Percentiles rank a stretch among this genome's conserved stretches.
Conservation (phyloP, 2,888 invertebrate species). For the Clusia tigrina region DNA sequence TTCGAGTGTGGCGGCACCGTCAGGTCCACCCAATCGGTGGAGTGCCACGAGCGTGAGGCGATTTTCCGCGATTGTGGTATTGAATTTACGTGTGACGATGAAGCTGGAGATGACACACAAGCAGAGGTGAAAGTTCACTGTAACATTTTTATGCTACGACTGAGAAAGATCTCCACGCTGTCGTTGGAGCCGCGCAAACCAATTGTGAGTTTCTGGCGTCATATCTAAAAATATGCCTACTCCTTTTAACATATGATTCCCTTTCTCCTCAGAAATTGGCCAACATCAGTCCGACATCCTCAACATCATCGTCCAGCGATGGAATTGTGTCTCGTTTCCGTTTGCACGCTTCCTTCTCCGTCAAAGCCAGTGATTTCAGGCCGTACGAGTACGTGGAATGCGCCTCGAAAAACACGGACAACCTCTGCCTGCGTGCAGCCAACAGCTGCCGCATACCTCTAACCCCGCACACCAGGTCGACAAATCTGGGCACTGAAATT, state of each 20-base stretch:
- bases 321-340: slow-evolving; percentile 59
- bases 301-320: slow-evolving; percentile 42
- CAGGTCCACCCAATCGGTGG: slow-evolving; percentile 60
- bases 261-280: slow-evolving; percentile 32
- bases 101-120: slow-evolving; percentile 45
- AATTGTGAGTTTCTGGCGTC: slow-evolving; percentile 20
- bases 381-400: slow-evolving; percentile 50
- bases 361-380: slow-evolving; percentile 47
- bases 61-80: slow-evolving; percentile 59
- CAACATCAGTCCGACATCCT: slow-evolving; percentile 29
- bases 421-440: slow-evolving; percentile 50
- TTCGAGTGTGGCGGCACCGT: slow-evolving; percentile 57
- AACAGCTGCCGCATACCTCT: slow-evolving; percentile 45
- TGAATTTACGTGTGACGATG: slow-evolving; percentile 48
- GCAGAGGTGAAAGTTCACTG: slow-evolving; percentile 62
- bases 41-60: slow-evolving; percentile 52
- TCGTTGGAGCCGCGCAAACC: slow-evolving; percentile 43
- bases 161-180: slow-evolving; percentile 59
- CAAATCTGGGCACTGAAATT: slow-evolving; percentile 51
- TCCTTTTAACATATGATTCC: not conserved
- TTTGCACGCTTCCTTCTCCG: slow-evolving; percentile 54
- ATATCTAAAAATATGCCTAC: too few species aligned
- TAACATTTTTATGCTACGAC: slow-evolving; percentile 65
- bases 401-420: slow-evolving; percentile 37
- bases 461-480: slow-evolving; percentile 43